Conservation (phyloP, 2,797 vertebrate species). For the Bufotes viridis region DNA sequence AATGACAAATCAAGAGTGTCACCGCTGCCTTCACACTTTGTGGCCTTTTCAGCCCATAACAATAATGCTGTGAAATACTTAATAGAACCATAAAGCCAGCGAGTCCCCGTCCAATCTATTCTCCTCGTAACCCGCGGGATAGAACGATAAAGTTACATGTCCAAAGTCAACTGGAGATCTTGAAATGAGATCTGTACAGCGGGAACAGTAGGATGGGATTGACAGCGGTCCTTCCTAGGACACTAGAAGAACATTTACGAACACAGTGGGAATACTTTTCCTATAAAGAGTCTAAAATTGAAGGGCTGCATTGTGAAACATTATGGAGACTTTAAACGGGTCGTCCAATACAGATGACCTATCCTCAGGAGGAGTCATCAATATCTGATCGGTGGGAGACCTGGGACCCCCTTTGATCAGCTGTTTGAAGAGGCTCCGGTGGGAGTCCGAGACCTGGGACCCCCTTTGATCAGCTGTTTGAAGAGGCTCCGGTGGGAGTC, state of each 20-base stretch:
- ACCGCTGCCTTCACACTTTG: conserved; percentile 51
- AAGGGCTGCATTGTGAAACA: background rate
- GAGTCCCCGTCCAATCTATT: conserved; percentile 57
- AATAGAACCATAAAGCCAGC: conserved; percentile 58
- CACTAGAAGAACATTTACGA: background rate
- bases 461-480: too few species aligned
- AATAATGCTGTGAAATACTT: conserved; percentile 60
- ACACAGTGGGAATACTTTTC: background rate
- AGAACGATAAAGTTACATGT: conserved; percentile 53
- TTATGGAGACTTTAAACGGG: too few species aligned
- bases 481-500: too few species aligned
- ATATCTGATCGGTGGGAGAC: too few species aligned
- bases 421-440: too few species aligned
- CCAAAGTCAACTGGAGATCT: conserved; percentile 55
- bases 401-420: too few species aligned
- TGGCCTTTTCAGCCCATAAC: conserved; percentile 56
- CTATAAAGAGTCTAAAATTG: background rate
- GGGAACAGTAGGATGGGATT: background rate
- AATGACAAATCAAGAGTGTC: conserved; percentile 57
- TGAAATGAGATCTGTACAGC: conserved; percentile 48
- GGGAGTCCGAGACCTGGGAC: too few species aligned
- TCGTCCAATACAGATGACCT: too few species aligned
- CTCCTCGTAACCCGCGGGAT: conserved; percentile 49
- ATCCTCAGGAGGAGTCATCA: too few species aligned
- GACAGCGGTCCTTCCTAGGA: background rate